phyloP scores from a whole-genome alignment of 2,797 vertebrate species.

The Hoplostethus mediterraneus region DNA sequence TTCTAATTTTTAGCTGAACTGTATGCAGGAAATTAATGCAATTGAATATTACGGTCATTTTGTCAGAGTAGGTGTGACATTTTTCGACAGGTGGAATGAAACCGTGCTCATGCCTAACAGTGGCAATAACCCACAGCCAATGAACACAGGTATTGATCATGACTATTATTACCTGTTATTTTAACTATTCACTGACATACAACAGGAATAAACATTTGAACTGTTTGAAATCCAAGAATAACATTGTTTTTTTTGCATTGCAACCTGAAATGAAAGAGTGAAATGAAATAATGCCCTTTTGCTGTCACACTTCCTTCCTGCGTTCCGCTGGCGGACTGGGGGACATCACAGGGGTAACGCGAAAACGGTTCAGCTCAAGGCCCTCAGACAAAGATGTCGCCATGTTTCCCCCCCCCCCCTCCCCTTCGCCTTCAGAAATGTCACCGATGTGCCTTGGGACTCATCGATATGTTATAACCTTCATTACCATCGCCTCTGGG shows the following conservation, averaged over 20 bases:
- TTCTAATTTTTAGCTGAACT: too few relatives aligned
- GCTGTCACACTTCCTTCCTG: neutral
- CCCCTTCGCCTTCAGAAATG: slow-evolving; percentile 65
- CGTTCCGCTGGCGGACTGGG: neutral
- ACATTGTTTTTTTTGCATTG: neutral
- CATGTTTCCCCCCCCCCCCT: slow-evolving; percentile 40
- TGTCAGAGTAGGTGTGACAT: too few relatives aligned
- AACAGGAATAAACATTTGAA: slow-evolving; percentile 31
- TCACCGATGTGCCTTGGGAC: slow-evolving; percentile 66
- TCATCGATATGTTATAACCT: slow-evolving; percentile 64
- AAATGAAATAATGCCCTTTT: slow-evolving; percentile 23
- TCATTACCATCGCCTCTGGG: slow-evolving; percentile 56
- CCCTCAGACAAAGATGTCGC: slow-evolving; percentile 41
- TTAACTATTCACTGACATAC: neutral
- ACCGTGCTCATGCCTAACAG: too few relatives aligned
- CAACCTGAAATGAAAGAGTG: neutral
- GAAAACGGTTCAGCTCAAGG: slow-evolving; percentile 64
- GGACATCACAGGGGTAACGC: slow-evolving; percentile 43
- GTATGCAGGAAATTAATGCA: too few relatives aligned
- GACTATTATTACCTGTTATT: neutral
- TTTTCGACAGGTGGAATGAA: too few relatives aligned
- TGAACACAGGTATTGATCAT: too few relatives aligned
- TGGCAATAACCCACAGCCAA: too few relatives aligned
- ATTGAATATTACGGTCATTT: too few relatives aligned
- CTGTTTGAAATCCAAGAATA: neutral